Base-by-base conservation (phyloP, 2,888 invertebrate species). In the Cataglyphis rosenhaueri region DNA sequence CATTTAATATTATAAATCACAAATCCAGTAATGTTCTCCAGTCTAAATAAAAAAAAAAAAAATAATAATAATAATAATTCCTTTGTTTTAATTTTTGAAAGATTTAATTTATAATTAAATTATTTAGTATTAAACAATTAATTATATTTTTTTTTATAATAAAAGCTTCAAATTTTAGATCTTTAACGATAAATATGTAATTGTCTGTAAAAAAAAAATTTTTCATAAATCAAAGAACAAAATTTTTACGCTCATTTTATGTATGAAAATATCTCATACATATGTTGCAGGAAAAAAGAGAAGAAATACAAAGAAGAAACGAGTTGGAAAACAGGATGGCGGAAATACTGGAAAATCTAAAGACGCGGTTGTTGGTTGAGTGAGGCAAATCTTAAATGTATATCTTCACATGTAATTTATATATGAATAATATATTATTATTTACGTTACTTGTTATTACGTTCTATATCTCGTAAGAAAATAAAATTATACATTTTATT, bases 281-380 rank as follows among this genome's bases (percentile, higher is more conserved):
- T 86, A 41, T 90, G 91, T 91, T 93, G 25, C 91, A 93, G 93
- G 90, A 91, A 18, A 91, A 91, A 57, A 89, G 82, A 57, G 87
- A 86, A 74, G 92, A 90, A 44, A 81, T 86, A 57, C 88, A 90
- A 75, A 90, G 88, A 68, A 91, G 87, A 1, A 84, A 65, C 64
- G 89, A 91, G 32, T 82, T 93, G 87, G 92, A 93, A 75, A 86
- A 38, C 62, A 92, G 86, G 65, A 92, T 93, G 89, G 64, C 92
- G 8, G 91, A 92, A 25, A 92, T 93, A 76, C 85, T 93, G 52
- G 92, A 93, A 74, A 93, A 92, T 79, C 83, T 93, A 55, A 92
- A 93, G 75, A 90, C 91, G 12, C 91, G 93, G 57, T 87, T 93
- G 52, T 85, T 92, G 41, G 86, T 93, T n/a, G 92, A 92, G 83